phyloP scores from a whole-genome alignment of 1,140 invertebrate genomes.

The Tribolium madens region DNA sequence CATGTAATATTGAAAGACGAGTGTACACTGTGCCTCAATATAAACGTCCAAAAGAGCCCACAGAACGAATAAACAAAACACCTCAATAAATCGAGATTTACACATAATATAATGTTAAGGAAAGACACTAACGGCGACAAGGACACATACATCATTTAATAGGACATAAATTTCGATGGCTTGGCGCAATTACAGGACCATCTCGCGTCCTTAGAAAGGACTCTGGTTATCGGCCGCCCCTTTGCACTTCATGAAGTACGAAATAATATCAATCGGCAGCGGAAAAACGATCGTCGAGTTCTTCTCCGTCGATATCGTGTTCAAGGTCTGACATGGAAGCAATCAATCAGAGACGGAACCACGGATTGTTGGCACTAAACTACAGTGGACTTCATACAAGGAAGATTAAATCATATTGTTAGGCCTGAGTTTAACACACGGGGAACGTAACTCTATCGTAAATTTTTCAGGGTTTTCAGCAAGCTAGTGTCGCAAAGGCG shows the following conservation, averaged over 20 bases:
- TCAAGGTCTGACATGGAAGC: conserved; percentile 79
- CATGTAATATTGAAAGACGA: conserved; percentile 37
- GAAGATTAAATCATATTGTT: conserved; percentile 14
- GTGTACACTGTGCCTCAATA: conserved; percentile 41
- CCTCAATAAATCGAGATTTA: conserved; percentile 23
- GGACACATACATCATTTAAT: conserved; percentile 10
- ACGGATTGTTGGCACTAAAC: background rate
- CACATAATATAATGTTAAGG: background rate
- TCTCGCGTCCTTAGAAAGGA: conserved; percentile 21
- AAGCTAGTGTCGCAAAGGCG: no score
- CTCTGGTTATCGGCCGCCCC: conserved; percentile 18
- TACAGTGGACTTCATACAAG: conserved; percentile 15
- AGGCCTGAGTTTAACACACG: background rate
- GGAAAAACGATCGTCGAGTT: conserved; percentile 99
- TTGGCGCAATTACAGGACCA: background rate
- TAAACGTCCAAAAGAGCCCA: background rate
- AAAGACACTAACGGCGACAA: conserved; percentile 45
- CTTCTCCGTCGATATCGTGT: conserved; percentile 96
- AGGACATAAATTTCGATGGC: conserved; percentile 30
- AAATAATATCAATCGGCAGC: conserved; percentile 91
- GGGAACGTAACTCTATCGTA: no score
- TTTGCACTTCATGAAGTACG: conserved; percentile 76
- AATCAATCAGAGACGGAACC: conserved; percentile 11
- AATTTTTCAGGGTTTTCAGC: no score
- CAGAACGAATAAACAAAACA: conserved; percentile 14